A percentile compares a stretch with the other conserved stretches of the same genome.
Conservation (phyloP, 2,797 vertebrate genomes). For the Chelidonichthys spinosus region DNA sequence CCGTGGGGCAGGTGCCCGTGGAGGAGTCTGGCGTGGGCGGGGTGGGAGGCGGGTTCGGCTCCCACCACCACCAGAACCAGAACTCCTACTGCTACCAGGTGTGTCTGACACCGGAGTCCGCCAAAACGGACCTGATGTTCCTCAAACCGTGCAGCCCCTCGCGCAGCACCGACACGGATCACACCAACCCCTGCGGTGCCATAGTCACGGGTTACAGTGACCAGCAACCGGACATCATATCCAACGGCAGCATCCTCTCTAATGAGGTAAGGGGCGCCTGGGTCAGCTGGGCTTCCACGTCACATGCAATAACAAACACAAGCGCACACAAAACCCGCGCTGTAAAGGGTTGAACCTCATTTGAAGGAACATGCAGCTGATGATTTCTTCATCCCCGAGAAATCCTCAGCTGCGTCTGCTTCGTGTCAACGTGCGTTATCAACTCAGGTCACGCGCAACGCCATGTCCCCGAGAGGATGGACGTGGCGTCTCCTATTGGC, state of each 20-base stretch:
- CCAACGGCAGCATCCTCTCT: constrained; percentile 96
- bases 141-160: constrained; percentile 97
- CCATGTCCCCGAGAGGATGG: constrained; percentile 34
- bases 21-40: constrained; percentile 88
- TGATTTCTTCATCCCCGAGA: background rate
- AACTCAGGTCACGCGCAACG: constrained; percentile 41
- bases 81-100: constrained; percentile 99
- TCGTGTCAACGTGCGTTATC: constrained; percentile 17
- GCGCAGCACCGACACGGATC: constrained; percentile 92
- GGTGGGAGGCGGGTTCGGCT: constrained; percentile 86
- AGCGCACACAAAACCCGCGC: background rate
- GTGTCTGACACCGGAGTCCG: constrained; percentile 97
- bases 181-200: constrained; percentile 93
- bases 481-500: constrained; percentile 32
- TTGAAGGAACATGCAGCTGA: background rate
- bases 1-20: constrained; percentile 88
- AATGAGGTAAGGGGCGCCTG: constrained; percentile 89
- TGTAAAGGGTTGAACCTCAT: constrained; percentile 27
- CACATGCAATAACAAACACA: background rate
- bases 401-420: constrained; percentile 29
- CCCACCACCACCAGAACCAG: constrained; percentile 94
- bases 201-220: constrained; percentile 94
- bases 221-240: constrained; percentile 98
- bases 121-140: constrained; percentile 99
- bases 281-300: constrained; percentile 3